Conservation (phyloP, 2,888 invertebrate genomes). For the Odontocolon sp. region DNA sequence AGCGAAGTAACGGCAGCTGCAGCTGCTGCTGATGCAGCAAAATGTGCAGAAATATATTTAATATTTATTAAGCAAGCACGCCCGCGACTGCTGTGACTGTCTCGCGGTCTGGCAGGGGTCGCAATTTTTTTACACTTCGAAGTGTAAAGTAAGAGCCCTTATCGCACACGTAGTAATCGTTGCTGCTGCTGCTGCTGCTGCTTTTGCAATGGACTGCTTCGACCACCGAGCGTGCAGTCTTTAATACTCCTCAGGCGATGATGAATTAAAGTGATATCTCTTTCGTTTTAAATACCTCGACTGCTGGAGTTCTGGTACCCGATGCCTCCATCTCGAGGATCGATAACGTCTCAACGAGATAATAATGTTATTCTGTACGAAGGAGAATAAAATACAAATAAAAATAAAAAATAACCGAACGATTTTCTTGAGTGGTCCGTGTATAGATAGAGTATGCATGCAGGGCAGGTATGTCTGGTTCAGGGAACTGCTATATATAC, state of each 20-base stretch:
- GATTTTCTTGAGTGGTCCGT: background rate
- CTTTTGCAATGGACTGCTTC: background rate
- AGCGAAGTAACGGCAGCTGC: slow-evolving; percentile 17
- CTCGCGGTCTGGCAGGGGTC: slow-evolving; percentile 23
- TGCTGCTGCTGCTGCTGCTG: background rate
- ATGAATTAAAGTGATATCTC: slow-evolving; percentile 41
- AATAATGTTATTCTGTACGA: background rate
- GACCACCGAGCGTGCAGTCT: slow-evolving; percentile 37
- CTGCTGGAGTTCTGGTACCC: background rate
- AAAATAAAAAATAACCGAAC: too few relatives aligned
- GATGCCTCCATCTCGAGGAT: background rate
- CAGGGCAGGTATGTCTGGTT: background rate
- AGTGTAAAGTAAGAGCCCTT: background rate
- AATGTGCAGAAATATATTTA: slow-evolving; percentile 9
- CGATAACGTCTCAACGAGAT: slow-evolving; percentile 13
- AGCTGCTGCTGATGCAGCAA: background rate
- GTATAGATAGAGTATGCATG: background rate
- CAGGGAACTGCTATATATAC: background rate
- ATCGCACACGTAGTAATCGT: background rate
- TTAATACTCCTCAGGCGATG: slow-evolving; percentile 39
- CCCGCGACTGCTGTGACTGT: slow-evolving; percentile 18
- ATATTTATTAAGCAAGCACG: slow-evolving; percentile 46
- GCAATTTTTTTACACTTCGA: background rate
- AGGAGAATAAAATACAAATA: too few relatives aligned
- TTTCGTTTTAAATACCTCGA: slow-evolving; percentile 26